Percentiles rank a stretch among this genome's conserved stretches.
These are phyloP conservation scores for Eulemur albifrons DNA, from an alignment of 2,797 vertebrate species.

Conservation along the genomic window DNA sequence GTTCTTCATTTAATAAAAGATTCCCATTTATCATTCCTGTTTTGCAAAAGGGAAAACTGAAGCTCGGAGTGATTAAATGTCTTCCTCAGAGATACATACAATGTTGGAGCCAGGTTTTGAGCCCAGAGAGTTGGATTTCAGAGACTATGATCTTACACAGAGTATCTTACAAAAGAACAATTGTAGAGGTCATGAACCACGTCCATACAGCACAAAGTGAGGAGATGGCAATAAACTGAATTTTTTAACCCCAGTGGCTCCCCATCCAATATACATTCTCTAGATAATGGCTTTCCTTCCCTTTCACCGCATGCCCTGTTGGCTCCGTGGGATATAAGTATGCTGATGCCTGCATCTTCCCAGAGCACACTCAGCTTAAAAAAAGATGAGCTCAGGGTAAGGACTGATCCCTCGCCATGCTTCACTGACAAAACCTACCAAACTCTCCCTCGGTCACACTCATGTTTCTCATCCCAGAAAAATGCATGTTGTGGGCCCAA, in stretches of 20 bases:
- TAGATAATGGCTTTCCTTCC: slow-evolving; percentile 50
- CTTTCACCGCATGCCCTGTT: not conserved
- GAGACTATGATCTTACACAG: not conserved
- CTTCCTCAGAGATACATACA: not conserved
- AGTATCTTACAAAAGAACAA: not conserved
- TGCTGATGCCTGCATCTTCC: slow-evolving; percentile 51
- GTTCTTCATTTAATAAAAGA: not conserved
- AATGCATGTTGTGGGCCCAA: not conserved
- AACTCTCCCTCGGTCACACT: not conserved
- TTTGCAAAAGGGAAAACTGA: not conserved
- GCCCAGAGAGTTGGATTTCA: not conserved
- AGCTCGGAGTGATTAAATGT: not conserved
- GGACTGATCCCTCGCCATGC: slow-evolving; percentile 43
- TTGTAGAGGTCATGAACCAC: not conserved
- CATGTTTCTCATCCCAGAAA: slow-evolving; percentile 56
- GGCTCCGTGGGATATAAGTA: slow-evolving; percentile 25
- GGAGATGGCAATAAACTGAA: not conserved
- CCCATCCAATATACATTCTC: not conserved
- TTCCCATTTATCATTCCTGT: not conserved
- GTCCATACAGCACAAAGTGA: slow-evolving; percentile 9
- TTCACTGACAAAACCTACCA: slow-evolving; percentile 55
- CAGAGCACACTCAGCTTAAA: slow-evolving; percentile 59
- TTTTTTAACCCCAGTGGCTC: slow-evolving; percentile 4
- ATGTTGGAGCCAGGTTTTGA: not conserved
- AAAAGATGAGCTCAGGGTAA: slow-evolving; percentile 2